Percentiles rank a stretch among this genome's conserved stretches.
Conservation (phyloP, 2,797 vertebrate species). For the Anableps anableps region DNA sequence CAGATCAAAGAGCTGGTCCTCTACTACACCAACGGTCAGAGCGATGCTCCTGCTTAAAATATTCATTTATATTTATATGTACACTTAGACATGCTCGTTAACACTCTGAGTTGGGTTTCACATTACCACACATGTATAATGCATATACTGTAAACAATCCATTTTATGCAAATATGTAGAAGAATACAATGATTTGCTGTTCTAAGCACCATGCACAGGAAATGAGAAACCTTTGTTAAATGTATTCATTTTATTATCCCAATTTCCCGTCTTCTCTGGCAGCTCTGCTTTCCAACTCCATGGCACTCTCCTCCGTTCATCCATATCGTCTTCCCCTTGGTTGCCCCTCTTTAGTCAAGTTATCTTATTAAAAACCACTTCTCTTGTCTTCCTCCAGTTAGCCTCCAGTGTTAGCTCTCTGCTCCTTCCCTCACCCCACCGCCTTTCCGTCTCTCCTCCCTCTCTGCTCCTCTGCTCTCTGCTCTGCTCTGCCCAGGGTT, state of each 20-base stretch:
- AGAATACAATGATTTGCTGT: neutral
- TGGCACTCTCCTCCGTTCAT: conserved; percentile 32
- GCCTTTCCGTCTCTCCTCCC: conserved; percentile 44
- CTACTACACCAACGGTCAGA: conserved; percentile 81
- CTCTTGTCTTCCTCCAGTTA: conserved; percentile 68
- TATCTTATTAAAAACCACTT: conserved; percentile 75
- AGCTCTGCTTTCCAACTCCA: conserved; percentile 21
- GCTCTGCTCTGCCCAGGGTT: conserved; percentile 76
- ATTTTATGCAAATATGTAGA: conserved; percentile 6
- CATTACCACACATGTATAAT: conserved; percentile 13
- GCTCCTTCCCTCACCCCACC: conserved; percentile 43
- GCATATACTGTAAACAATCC: neutral
- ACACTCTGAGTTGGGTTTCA: conserved; percentile 10
- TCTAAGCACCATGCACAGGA: neutral
- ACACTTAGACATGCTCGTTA: neutral
- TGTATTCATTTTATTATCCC: conserved; percentile 22
- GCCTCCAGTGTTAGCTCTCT: conserved; percentile 72
- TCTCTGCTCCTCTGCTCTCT: conserved; percentile 60
- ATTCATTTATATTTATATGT: conserved; percentile 10
- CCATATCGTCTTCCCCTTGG: conserved; percentile 40
- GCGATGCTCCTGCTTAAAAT: conserved; percentile 53
- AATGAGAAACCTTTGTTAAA: conserved; percentile 7
- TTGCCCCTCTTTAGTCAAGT: conserved; percentile 70
- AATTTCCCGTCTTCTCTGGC: conserved; percentile 11
- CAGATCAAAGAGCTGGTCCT: conserved; percentile 87